Evolutionary conservation across 2,888 invertebrate species (phyloP).

Genomic region (Steromphala cineraria): DNA sequence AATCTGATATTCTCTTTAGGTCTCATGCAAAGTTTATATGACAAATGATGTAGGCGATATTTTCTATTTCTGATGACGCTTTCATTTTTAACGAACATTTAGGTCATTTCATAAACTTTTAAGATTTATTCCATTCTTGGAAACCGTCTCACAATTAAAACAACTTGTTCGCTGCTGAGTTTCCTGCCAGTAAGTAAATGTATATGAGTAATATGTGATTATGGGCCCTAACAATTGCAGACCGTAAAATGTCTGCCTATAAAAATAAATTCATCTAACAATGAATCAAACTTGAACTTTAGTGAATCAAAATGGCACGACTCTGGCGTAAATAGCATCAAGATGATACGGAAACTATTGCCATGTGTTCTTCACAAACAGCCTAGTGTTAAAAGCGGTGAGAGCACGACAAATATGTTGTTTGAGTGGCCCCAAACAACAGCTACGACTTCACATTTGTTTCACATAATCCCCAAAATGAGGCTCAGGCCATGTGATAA

Average conservation of each 20-base stretch:
- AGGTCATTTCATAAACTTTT: no score
- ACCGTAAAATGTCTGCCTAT: not conserved
- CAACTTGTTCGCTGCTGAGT: not conserved
- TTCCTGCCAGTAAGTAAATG: not conserved
- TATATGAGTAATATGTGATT: not conserved
- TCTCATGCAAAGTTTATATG: no score
- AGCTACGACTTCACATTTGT: not conserved
- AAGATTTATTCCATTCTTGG: no score
- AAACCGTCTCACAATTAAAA: not conserved
- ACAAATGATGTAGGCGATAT: no score
- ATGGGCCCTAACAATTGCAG: not conserved
- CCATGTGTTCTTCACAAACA: not conserved
- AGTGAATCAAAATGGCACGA: slow-evolving; percentile 8
- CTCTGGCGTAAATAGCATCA: not conserved
- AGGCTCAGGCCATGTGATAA: not conserved
- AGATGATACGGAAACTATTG: not conserved
- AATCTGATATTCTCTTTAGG: no score
- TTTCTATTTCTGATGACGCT: no score
- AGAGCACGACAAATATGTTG: not conserved
- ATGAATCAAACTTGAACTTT: slow-evolving; percentile 10
- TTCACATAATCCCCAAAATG: slow-evolving; percentile 3
- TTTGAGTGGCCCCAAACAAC: not conserved
- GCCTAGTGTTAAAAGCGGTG: not conserved
- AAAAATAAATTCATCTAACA: not conserved
- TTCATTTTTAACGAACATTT: no score